Evolutionary conservation across 2,888 invertebrate genomes (phyloP), one percentile per base, ranked within the genome.

Genomic region (Scaptomyza parva): DNA sequence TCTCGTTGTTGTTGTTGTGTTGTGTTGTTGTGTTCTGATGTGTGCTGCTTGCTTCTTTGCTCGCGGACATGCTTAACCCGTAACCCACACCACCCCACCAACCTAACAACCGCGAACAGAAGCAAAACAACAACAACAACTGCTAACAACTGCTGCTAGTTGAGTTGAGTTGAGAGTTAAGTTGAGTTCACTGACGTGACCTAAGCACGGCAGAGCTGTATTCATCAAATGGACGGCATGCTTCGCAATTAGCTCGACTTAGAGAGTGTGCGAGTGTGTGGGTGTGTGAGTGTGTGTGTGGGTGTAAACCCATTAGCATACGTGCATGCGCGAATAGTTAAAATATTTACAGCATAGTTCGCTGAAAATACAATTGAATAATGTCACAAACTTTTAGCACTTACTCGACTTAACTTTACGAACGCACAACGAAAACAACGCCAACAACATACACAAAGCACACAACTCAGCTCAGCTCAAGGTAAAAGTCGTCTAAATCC

Each of bases 171-270:
- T n/a, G n/a, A n/a, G n/a, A n/a, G n/a, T n/a, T n/a, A n/a, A n/a
- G n/a, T 8, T 18, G 33, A 14, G 55, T 66, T 68, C 68, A 58
- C 8, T 35, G 51, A 50, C 66, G 14, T 30, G 7, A 20, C 17
- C 53, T 11, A 17, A n/a, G 22, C 14, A 45, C n/a, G n/a, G 40
- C 33, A 14, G 7, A 28, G 14, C 14, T 6, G 28, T 35, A 30
- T 24, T 24, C 24, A 44, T 39, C 4, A 48, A 28, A 22, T 48
- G 51, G 17, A 30, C 39, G 33, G 33, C 22, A 6, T 45, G 30
- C 53, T 45, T 18, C 8, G 28, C 33, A 30, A 41, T 47, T 44
- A 45, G 30, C 22, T n/a, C 24, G 35, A 35, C 61, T 73, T 60
- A 73, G 67, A 67, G 22, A 41, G 44, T 54, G 30, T 12, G 12